Evolutionary conservation across 2,797 vertebrate species (phyloP).

Genomic region (Malurus splendens): DNA sequence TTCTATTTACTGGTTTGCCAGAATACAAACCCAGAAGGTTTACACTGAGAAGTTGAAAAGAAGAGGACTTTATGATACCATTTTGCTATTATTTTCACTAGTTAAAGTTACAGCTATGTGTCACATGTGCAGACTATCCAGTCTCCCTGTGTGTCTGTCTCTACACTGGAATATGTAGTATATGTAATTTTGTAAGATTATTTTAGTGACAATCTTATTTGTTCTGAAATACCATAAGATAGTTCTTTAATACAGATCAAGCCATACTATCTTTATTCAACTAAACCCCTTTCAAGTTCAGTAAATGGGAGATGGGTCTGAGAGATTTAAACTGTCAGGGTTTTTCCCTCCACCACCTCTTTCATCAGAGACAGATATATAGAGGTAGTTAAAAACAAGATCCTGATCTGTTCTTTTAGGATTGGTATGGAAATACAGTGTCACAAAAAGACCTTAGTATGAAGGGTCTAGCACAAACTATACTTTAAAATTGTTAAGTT

Average conservation of each 20-base stretch:
- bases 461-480: neutral
- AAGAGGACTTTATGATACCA: neutral
- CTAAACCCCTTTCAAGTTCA: neutral
- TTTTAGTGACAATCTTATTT: neutral
- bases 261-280: neutral
- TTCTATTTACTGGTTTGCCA: constrained; percentile 34
- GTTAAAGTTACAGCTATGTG: neutral
- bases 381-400: neutral
- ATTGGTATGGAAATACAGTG: neutral
- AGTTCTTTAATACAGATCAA: neutral
- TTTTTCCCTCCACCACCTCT: neutral
- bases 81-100: neutral
- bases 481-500: neutral
- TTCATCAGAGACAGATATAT: neutral
- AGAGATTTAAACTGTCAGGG: neutral
- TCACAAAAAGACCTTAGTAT: neutral
- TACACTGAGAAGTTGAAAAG: neutral
- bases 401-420: neutral
- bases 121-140: neutral
- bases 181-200: neutral
- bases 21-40: neutral
- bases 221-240: neutral
- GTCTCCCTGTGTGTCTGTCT: neutral
- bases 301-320: neutral
- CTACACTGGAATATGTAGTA: neutral